Conservation (phyloP, 1,140 invertebrate species). For the Dendroctonus valens region DNA sequence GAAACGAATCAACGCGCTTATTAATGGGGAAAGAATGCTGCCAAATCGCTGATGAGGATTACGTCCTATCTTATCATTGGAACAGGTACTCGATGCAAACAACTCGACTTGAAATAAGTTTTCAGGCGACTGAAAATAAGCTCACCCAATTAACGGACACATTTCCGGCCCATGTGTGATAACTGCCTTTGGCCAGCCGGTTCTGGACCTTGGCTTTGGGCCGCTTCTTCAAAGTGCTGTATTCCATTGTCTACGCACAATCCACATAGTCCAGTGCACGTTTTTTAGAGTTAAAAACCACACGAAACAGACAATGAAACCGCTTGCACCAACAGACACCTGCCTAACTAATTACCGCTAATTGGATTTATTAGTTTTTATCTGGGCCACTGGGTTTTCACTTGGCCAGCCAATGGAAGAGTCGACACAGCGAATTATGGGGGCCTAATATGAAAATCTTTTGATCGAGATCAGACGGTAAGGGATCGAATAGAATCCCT, state of each 20-base stretch:
- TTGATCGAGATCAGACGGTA: not conserved
- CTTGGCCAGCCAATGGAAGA: not conserved
- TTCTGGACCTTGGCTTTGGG: conserved; percentile 28
- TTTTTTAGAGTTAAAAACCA: not conserved
- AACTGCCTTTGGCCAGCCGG: conserved; percentile 9
- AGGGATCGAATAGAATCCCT: not conserved
- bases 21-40: too few species aligned
- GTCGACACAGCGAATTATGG: not conserved
- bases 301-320: not conserved
- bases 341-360: not conserved
- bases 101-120: not conserved
- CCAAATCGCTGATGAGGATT: too few species aligned
- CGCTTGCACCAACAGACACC: not conserved
- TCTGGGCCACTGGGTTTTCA: conserved; percentile 3
- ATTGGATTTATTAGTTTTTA: conserved; percentile 5
- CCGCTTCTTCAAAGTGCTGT: conserved; percentile 21
- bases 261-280: not conserved
- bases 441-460: not conserved
- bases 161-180: conserved; percentile 28
- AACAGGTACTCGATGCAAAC: not conserved
- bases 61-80: not conserved
- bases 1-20: too few species aligned
- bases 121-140: not conserved
- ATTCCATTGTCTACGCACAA: conserved; percentile 13
- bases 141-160: conserved; percentile 19